A percentile compares a stretch with the other conserved stretches of the same genome.
Evolutionary conservation across 2,888 invertebrate genomes (phyloP).

Genomic region (Brachyopa scutellaris): DNA sequence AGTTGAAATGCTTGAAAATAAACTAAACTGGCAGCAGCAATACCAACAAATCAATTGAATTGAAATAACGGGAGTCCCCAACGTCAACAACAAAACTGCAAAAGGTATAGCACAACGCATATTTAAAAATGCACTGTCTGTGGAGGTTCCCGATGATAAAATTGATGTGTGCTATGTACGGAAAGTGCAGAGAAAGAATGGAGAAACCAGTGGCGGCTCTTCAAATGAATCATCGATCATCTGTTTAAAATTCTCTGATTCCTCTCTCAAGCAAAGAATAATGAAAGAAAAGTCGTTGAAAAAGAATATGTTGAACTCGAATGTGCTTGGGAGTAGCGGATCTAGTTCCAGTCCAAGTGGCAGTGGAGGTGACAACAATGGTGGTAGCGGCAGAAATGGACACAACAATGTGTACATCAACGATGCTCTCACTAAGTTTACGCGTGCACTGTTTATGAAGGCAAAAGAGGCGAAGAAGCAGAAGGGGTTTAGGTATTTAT

Average conservation of each 20-base stretch:
- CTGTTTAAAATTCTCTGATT: not conserved
- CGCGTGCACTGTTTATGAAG: not conserved
- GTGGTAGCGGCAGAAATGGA: not conserved
- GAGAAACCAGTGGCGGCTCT: not conserved
- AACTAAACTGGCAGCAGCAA: not conserved
- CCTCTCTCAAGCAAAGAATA: not conserved
- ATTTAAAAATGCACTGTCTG: not conserved
- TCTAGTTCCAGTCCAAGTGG: not conserved
- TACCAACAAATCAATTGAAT: not conserved
- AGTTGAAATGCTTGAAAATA: not conserved
- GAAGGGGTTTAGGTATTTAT: not conserved
- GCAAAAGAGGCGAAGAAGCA: not conserved
- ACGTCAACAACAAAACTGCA: not conserved
- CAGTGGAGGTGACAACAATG: not conserved
- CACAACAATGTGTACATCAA: not conserved
- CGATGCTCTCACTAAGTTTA: not conserved
- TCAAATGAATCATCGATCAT: not conserved
- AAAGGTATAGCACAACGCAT: not conserved
- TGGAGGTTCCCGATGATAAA: not conserved
- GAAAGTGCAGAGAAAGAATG: not conserved
- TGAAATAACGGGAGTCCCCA: not conserved
- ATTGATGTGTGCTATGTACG: not conserved
- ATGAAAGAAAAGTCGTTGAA: not conserved
- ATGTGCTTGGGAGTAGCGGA: not conserved
- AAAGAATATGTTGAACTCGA: not conserved